These are phyloP conservation scores for Ondatra zibethicus DNA, from an alignment of 2,113 vertebrate genomes.

Conservation along the genomic window DNA sequence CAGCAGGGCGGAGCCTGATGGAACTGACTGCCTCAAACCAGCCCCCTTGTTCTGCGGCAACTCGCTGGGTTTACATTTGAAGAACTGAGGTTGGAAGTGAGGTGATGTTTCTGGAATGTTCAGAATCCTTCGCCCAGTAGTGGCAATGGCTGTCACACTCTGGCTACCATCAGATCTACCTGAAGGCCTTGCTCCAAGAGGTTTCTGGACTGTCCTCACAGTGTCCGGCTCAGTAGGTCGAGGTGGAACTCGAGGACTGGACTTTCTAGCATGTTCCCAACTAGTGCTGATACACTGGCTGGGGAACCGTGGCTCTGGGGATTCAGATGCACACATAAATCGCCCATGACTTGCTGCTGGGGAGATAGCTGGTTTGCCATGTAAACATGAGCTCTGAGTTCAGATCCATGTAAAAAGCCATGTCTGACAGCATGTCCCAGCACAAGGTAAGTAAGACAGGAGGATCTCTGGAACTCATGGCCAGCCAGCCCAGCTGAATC, in stretches of 20 bases:
- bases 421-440: neutral
- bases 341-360: neutral
- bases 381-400: neutral
- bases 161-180: neutral
- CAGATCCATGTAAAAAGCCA: too few species aligned
- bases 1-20: neutral
- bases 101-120: neutral
- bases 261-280: neutral
- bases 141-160: neutral
- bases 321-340: neutral
- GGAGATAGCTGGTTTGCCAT: neutral
- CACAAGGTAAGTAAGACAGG: neutral
- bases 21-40: neutral
- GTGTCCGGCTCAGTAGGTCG: neutral
- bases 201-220: neutral
- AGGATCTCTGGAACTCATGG: too few species aligned
- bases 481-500: neutral
- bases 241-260: neutral
- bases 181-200: neutral
- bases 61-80: neutral
- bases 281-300: neutral
- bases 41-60: neutral
- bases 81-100: neutral
- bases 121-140: neutral
- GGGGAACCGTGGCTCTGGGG: neutral